Evolutionary conservation across 2,113 vertebrate genomes (phyloP), one percentile per base, ranked within the genome.

Genomic region (Dicrurus megarhynchus): DNA sequence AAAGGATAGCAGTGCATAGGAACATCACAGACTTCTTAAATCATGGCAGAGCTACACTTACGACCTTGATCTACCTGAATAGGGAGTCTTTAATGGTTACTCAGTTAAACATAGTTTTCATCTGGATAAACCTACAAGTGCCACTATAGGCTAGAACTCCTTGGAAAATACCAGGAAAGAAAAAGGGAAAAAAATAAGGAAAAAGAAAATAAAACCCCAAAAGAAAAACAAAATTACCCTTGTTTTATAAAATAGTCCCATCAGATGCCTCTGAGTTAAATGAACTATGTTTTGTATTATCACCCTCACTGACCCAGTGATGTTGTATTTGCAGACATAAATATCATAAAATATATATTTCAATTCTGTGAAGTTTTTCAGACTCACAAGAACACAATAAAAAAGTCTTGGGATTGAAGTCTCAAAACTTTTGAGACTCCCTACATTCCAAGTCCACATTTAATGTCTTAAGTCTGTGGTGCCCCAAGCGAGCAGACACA

Each of bases 401-500:
- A 53, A 59, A 81, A 67, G 9, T 28, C 28, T 77, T 41, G 13
- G 47, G 41, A 28, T 9, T 4, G 5, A 87, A 56, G 17, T 69
- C 28, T 74, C 60, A 65, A 78, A 67, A 22, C 7, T 16, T 14
- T 74, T 77, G 26, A 81, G 16, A 9, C 23, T 61, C 15, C 26
- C 57, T 32, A 4, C 35, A 35, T 5, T 47, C 24, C 8, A 65
- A 74, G 15, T 50, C 7, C 33, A 83, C 32, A 30, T 23, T 61
- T 74, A 61, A 33, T 3, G 4, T 39, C 33, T 73, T 20, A 42
- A 89, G 53, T 46, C 30, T 37, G 55, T 46, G 35, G 68, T 30
- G 7, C 4, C 21, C 11, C n/a, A n/a, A 4, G 4, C 0, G 0
- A 78, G 21, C 1, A 3, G 30, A 69, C 20, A 17, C 20, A 55